Evolutionary conservation across 1,140 invertebrate genomes (phyloP), one percentile per base, ranked within the genome.

Genomic region (Zelostemma sp.): DNA sequence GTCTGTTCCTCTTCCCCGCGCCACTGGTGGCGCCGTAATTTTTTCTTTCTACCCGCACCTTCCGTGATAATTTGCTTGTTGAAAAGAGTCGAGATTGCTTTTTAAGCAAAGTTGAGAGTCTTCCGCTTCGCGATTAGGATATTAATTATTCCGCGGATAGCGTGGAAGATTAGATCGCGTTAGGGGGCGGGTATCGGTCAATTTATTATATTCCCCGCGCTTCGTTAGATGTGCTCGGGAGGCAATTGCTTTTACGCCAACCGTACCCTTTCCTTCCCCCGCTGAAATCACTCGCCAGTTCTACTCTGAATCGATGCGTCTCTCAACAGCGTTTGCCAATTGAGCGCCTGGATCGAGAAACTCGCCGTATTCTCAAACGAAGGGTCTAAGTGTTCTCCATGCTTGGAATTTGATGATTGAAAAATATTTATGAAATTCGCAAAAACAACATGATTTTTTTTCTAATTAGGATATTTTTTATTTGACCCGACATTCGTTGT

Each of bases 141-240:
- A 79, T 79, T 75, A 80, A 80, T 80, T 80, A 80, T 79, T 77
- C 62, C 57, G 55, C 28, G 59, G 40, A 64, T 68, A 43, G 43
- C 38, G 45, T 28, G 19, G 8, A 8, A 62, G 62, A 69, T 76
- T 67, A 69, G 61, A 65, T 67, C 55, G 55, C 53, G 65, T 68
- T 68, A 62, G 61, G 40, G 33, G 57, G 41, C 31, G 48, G 61
- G 63, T 56, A 63, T 69, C 49, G 63, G 66, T 56, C 55, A 73
- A 76, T 73, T 76, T 68, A 76, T 76, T 69, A 76, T 69, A 65
- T 72, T 71, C 53, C 54, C 59, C 46, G 55, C 31, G 59, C 56
- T 76, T 76, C 60, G 68, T 76, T 74, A 74, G 59, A 57, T 64
- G 62, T 59, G 46, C 50, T 48, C 16, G 58, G 45, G 38, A 69